Evolutionary conservation across 2,797 vertebrate genomes (phyloP), one percentile per base, ranked within the genome.

Genomic region (Syncerus caffer): DNA sequence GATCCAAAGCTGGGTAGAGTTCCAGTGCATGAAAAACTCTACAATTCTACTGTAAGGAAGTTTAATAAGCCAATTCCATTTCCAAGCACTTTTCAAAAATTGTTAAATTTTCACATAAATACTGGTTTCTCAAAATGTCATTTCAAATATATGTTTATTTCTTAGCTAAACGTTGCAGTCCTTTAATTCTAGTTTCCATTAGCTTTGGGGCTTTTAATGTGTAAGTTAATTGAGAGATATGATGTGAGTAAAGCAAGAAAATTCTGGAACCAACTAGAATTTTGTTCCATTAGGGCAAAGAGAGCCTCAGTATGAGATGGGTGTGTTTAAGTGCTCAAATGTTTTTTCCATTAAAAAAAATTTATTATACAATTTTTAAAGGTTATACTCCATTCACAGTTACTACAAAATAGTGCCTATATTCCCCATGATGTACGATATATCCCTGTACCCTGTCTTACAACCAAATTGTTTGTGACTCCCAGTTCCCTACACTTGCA

Each of bases 1-100:
- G 98, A 98, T 98, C 98, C 98, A 96, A 92, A 98, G 98, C 97
- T 98, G 94, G 97, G 97, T 64, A 97, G 82, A 85, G 97, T 98
- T 92, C 78, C 87, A 42, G 0, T 50, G 89, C 88, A 57, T 62
- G 64, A 95, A 97, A 97, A 96, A 95, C 82, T 92, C 95, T 76
- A 71, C 80, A 96, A 79, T 89, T 95, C 95, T 94, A 96, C 94
- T 82, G 58, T 85, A 85, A 85, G 86, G 92, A 97, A 87, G 89
- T 13, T 93, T 29, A 94, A 90, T 91, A 93, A 80, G 93, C 93
- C 97, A 97, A 67, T 80, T 50, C 58, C 38, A 91, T 90, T 91
- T 15, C 13, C 67, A 97, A 93, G 96, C 92, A 96, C 93, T 62
- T 9, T 64, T 85, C 25, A 91, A 89, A 42, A 64, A 57, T 31